These are phyloP conservation scores for Peromyscus maniculatus DNA, from an alignment of 2,113 vertebrate genomes.

Conservation along the genomic window DNA sequence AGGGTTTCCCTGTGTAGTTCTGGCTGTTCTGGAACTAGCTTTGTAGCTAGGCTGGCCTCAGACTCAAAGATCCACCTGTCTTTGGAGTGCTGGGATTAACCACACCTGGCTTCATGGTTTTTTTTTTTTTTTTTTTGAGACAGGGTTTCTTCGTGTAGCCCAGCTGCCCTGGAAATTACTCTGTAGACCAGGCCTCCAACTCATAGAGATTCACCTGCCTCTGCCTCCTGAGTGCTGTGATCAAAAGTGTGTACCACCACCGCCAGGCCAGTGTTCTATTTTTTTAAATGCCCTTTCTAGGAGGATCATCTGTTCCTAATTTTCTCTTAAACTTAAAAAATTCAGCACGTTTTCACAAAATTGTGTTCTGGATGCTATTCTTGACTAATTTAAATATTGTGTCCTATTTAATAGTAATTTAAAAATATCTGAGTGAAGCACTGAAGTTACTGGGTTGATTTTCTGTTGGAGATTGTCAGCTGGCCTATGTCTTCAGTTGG, in stretches of 20 bases:
- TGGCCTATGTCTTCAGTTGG: neutral
- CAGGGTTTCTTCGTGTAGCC: neutral
- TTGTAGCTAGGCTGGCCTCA: neutral
- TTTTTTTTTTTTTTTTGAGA: neutral
- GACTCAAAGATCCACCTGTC: neutral
- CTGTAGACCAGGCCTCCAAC: neutral
- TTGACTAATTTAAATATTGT: constrained; percentile 38
- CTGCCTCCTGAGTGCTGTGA: neutral
- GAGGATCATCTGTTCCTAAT: neutral
- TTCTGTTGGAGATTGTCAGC: neutral
- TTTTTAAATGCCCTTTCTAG: neutral
- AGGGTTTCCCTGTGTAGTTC: neutral
- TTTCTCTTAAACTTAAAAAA: constrained; percentile 30
- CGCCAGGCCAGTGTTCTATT: neutral
- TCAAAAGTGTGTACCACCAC: neutral
- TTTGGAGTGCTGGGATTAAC: neutral
- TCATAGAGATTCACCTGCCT: neutral
- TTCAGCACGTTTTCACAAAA: neutral
- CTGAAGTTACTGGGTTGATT: neutral
- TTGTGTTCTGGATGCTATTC: neutral
- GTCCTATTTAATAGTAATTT: constrained; percentile 39
- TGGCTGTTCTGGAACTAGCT: no score
- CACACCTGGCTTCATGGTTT: neutral
- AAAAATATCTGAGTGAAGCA: neutral
- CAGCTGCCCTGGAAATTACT: neutral